These are phyloP conservation scores for Spodoptera exigua DNA, from an alignment of 2,888 invertebrate species.

Conservation along the genomic window DNA sequence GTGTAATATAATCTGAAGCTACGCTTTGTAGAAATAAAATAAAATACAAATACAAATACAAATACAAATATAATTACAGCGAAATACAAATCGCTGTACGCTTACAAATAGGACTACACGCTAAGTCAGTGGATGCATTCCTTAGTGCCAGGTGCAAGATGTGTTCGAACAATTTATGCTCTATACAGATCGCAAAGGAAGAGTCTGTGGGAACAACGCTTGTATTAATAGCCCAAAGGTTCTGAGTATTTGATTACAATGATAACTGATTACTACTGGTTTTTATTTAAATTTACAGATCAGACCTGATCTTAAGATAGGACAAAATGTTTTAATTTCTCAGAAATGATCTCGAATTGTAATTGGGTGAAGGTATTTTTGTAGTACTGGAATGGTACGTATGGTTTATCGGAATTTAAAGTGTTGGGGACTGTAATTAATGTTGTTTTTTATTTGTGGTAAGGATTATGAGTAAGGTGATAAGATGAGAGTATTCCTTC, in stretches of 20 bases:
- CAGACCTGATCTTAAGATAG: constrained; percentile 27
- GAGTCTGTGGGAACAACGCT: constrained; percentile 60
- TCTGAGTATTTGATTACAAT: constrained; percentile 49
- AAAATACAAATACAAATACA: no score
- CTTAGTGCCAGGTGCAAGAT: constrained; percentile 76
- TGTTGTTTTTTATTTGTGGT: constrained; percentile 2
- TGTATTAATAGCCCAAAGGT: constrained; percentile 46
- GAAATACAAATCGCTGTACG: neutral
- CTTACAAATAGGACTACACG: constrained; percentile 51
- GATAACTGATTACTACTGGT: constrained; percentile 51
- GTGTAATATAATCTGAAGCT: no score
- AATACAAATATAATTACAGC: constrained; percentile 2
- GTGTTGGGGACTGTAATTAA: constrained; percentile 20
- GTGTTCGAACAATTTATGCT: constrained; percentile 69
- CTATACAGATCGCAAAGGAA: constrained; percentile 49
- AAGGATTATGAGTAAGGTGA: neutral
- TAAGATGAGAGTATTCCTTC: neutral
- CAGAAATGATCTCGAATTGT: constrained; percentile 37
- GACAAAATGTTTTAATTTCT: constrained; percentile 58
- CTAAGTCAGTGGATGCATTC: constrained; percentile 71
- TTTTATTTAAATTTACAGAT: neutral
- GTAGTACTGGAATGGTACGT: constrained; percentile 10
- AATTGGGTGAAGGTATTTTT: constrained; percentile 20
- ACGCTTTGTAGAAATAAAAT: no score
- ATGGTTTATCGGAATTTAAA: constrained; percentile 28